A percentile compares a stretch with the other conserved stretches of the same genome.
These are phyloP conservation scores for Cygnus atratus DNA, from an alignment of 2,113 vertebrate genomes.

Conservation along the genomic window DNA sequence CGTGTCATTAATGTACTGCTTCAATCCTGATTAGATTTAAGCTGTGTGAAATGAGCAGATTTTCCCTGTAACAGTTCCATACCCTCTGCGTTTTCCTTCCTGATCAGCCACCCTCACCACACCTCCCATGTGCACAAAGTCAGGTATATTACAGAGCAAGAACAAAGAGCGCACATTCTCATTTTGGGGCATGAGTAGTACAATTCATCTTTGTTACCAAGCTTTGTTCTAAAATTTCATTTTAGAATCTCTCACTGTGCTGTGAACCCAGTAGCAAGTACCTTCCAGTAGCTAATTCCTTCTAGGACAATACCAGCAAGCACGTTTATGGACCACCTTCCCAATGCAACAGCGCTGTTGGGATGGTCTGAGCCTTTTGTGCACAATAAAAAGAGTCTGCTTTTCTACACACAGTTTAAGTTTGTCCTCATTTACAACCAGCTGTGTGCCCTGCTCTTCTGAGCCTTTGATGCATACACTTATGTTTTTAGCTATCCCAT, in stretches of 20 bases:
- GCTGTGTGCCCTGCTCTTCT: neutral
- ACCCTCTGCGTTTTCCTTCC: neutral
- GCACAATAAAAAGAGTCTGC: no score
- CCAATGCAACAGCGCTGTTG: neutral
- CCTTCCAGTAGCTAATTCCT: neutral
- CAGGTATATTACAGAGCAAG: neutral
- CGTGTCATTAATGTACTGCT: neutral
- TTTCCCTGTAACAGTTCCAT: neutral
- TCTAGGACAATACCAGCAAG: neutral
- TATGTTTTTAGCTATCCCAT: neutral
- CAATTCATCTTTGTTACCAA: neutral
- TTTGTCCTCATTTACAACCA: neutral
- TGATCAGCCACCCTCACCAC: neutral
- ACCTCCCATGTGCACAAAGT: accelerated
- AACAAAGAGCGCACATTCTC: neutral
- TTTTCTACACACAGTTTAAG: neutral
- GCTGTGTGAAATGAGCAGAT: neutral
- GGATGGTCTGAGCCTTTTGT: neutral
- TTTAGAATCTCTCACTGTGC: neutral
- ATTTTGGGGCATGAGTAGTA: neutral
- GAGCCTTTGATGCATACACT: neutral
- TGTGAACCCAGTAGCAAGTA: neutral
- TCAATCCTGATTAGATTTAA: neutral
- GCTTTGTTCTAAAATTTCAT: neutral
- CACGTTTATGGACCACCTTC: neutral